phyloP scores from a whole-genome alignment of 2,113 vertebrate species.

The Equus quagga region DNA sequence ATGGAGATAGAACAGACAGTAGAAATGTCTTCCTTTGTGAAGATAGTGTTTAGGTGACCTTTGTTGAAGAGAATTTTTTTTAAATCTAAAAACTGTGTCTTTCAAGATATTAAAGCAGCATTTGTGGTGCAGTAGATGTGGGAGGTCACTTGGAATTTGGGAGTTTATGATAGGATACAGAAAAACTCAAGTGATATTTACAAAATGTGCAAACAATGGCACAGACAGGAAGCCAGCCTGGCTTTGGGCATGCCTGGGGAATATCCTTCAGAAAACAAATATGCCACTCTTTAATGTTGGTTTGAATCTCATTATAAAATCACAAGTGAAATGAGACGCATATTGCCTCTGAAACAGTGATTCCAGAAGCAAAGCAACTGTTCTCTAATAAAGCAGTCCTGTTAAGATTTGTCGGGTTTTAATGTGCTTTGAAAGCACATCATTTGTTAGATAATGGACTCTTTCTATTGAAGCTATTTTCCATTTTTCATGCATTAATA shows the following conservation, averaged over 20 bases:
- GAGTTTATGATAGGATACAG: slow-evolving; percentile 63
- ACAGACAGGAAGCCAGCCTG: slow-evolving; percentile 79
- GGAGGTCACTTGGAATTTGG: slow-evolving; percentile 66
- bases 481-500: slow-evolving; percentile 79
- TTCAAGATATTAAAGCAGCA: slow-evolving; percentile 78
- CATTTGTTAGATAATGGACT: slow-evolving; percentile 80
- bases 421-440: slow-evolving; percentile 84
- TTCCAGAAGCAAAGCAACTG: slow-evolving; percentile 84
- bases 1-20: slow-evolving; percentile 82
- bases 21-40: slow-evolving; percentile 82
- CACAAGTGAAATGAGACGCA: slow-evolving; percentile 85
- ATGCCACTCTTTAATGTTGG: slow-evolving; percentile 85
- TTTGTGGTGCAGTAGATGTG: slow-evolving; percentile 12
- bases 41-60: slow-evolving; percentile 74
- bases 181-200: slow-evolving; percentile 82
- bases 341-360: slow-evolving; percentile 81
- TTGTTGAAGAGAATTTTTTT: slow-evolving; percentile 53
- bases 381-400: slow-evolving; percentile 76
- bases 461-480: slow-evolving; percentile 52
- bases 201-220: slow-evolving; percentile 81
- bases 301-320: slow-evolving; percentile 87
- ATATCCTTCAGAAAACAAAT: slow-evolving; percentile 88
- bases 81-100: slow-evolving; percentile 62
- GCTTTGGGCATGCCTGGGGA: slow-evolving; percentile 84
- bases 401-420: slow-evolving; percentile 83